Evolutionary conservation across 1,140 invertebrate species (phyloP), one percentile per base, ranked within the genome.

Genomic region (Bombus confusus): DNA sequence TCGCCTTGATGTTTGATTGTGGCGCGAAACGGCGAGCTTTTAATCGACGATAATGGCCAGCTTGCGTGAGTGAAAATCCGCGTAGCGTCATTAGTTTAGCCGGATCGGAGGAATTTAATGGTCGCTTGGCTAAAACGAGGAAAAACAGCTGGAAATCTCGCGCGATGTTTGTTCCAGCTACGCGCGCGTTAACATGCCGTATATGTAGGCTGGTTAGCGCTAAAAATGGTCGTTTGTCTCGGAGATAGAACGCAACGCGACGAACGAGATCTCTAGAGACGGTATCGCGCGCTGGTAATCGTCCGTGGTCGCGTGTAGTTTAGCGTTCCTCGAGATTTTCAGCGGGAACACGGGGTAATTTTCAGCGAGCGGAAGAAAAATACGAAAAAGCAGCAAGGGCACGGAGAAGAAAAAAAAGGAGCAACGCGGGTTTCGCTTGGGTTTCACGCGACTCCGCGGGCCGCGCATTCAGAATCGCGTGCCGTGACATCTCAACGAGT

Each of bases 401-500:
- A 22, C 15, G 31, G 34, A 10, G 22, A 34, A 71, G n/a, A 13
- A 8, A 41, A 34, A 31, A 3, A 43, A 28, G 18, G 25, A 59
- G 41, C 39, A 47, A 10, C 15, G 25, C 6, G 12, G 47, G n/a
- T 34, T 73, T 10, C 31, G 25, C 34, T 43, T 1, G 28, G 22
- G 52, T 39, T 80, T 64, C 68, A 47, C 78, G 71, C 3, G 71
- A 43, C 39, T 52, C 59, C 69, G 25, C 10, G 13, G 12, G 25
- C 39, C 37, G 37, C 28, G 52, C 47, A 66, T 85, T 80, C 78
- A 52, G 18, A 80, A 66, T 81, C 84, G 79, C 84, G 66, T 80
- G 83, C 79, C 84, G 84, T 85, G 71, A 85, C 84, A 81, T 85
- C 84, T 85, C 69, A 71, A 75, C 78, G 78, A 85, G 71, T 81